phyloP scores from a whole-genome alignment of 2,888 invertebrate species.

The Dendrolimus pini region DNA sequence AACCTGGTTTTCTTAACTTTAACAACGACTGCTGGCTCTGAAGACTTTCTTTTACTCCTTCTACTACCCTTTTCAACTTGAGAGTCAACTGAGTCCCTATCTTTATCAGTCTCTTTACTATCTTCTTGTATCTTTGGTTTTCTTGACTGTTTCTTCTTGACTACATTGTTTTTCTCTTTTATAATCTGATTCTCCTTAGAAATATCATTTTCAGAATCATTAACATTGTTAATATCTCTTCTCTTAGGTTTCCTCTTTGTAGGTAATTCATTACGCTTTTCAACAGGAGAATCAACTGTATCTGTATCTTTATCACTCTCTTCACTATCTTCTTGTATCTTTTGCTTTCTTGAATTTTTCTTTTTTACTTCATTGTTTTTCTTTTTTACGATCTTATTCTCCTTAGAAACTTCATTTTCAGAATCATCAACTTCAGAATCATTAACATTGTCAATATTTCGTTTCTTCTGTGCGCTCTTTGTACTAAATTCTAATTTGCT shows the following conservation, averaged over 20 bases:
- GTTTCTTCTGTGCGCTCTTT: slow-evolving; percentile 25
- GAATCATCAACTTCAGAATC: not conserved
- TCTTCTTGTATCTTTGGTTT: slow-evolving; percentile 16
- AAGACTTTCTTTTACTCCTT: slow-evolving; percentile 41
- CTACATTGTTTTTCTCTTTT: slow-evolving; percentile 18
- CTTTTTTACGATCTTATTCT: no score
- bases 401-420: no score
- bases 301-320: slow-evolving; percentile 14
- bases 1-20: slow-evolving; percentile 51
- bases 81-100: not conserved
- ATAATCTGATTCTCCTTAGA: slow-evolving; percentile 22
- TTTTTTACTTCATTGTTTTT: no score
- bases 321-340: slow-evolving; percentile 6
- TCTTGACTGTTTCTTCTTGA: slow-evolving; percentile 19
- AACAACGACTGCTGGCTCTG: slow-evolving; percentile 41
- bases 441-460: slow-evolving; percentile 18
- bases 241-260: not conserved
- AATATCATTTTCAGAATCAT: not conserved
- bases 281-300: slow-evolving; percentile 14
- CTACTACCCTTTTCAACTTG: slow-evolving; percentile 20
- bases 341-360: no score
- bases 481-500: slow-evolving; percentile 77
- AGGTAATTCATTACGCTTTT: slow-evolving; percentile 10
- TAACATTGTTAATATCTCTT: not conserved
- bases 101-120: not conserved